These are phyloP conservation scores for Alosa alosa DNA, from an alignment of 2,113 vertebrate species.

Conservation along the genomic window DNA sequence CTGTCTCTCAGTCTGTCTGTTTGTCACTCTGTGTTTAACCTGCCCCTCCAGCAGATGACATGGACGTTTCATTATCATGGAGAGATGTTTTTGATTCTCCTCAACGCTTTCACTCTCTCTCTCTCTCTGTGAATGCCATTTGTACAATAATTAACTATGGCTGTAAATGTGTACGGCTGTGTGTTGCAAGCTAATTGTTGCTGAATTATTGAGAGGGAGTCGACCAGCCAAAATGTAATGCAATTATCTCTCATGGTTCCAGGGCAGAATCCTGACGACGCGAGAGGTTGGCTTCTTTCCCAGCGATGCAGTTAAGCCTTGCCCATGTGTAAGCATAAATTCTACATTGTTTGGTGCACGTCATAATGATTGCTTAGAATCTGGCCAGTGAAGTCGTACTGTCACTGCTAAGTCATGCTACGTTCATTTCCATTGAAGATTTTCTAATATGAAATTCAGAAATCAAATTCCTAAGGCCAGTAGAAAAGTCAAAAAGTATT, in stretches of 20 bases:
- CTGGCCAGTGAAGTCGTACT: background rate
- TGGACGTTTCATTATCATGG: background rate
- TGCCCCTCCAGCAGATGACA: background rate
- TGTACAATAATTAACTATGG: slow-evolving; percentile 53
- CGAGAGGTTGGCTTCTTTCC: slow-evolving; percentile 95
- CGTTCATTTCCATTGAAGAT: background rate
- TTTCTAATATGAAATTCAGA: background rate
- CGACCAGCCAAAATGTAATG: slow-evolving; percentile 48
- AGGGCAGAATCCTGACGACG: slow-evolving; percentile 89
- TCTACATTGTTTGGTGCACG: slow-evolving; percentile 31
- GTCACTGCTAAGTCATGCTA: background rate
- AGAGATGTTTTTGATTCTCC: background rate
- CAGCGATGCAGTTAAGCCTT: slow-evolving; percentile 91
- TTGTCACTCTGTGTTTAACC: background rate
- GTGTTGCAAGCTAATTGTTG: slow-evolving; percentile 61
- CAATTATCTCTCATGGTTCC: slow-evolving; percentile 64
- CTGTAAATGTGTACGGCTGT: slow-evolving; percentile 54
- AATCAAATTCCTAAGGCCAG: background rate
- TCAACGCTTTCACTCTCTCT: slow-evolving; percentile 17
- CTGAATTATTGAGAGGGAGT: slow-evolving; percentile 61
- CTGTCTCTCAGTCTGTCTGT: background rate
- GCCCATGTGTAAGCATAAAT: slow-evolving; percentile 86
- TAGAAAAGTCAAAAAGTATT: background rate
- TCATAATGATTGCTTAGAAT: background rate
- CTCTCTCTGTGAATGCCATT: slow-evolving; percentile 51